Evolutionary conservation across 1,140 invertebrate genomes (phyloP).

Genomic region (Nasonia vitripennis): DNA sequence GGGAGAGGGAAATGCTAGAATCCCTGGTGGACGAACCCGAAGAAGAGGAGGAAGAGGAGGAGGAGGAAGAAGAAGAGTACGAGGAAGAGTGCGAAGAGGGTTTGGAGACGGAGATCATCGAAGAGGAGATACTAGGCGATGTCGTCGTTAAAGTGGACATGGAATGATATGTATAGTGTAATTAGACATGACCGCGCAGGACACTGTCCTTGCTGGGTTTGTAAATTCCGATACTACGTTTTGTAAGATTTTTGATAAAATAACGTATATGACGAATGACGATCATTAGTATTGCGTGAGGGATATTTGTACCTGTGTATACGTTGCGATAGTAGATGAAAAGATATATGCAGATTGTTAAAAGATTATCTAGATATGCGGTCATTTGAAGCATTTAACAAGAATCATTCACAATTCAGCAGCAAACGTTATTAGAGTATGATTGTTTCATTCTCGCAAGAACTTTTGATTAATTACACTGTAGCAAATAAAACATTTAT

Average conservation of each 20-base stretch:
- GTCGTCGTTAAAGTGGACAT: neutral
- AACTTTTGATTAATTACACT: neutral
- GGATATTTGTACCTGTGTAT: no score
- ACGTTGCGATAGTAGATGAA: no score
- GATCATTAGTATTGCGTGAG: no score
- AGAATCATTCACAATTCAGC: no score
- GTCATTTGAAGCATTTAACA: no score
- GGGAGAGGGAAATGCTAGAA: conserved; percentile 29
- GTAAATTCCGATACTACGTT: no score
- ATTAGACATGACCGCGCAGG: no score
- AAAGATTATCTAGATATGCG: no score
- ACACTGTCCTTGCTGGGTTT: no score
- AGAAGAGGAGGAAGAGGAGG: neutral
- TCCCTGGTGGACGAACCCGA: conserved; percentile 14
- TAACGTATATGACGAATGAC: no score
- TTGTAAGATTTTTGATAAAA: neutral
- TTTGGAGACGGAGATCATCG: neutral
- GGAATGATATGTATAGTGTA: conserved; percentile 11
- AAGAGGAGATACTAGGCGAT: neutral
- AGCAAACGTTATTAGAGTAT: no score
- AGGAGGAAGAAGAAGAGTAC: conserved; percentile 31
- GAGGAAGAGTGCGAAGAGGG: conserved; percentile 20
- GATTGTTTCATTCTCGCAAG: neutral
- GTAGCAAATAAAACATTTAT: neutral
- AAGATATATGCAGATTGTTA: no score